These are phyloP conservation scores for Scrobipalpa costella DNA, from an alignment of 2,888 invertebrate genomes.

Conservation along the genomic window DNA sequence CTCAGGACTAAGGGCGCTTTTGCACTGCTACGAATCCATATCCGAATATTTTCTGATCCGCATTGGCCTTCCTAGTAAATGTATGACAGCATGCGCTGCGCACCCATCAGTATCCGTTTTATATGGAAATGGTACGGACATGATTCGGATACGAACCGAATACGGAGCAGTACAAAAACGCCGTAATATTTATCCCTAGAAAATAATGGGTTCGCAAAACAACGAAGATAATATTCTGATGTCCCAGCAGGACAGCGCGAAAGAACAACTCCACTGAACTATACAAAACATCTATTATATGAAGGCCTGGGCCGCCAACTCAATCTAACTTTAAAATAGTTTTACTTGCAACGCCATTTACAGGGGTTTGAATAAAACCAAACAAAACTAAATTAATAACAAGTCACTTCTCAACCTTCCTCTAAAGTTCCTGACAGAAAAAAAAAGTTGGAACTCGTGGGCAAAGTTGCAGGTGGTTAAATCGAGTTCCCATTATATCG, in stretches of 20 bases:
- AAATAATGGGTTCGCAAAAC: neutral
- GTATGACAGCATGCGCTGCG: too few species aligned
- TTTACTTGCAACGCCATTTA: constrained; percentile 43
- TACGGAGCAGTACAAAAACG: too few species aligned
- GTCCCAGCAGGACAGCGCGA: constrained; percentile 32
- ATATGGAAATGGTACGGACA: too few species aligned
- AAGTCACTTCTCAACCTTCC: constrained; percentile 7
- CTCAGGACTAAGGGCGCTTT: too few species aligned
- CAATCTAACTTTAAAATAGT: constrained; percentile 70
- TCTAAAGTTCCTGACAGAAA: neutral
- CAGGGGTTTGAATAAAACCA: constrained; percentile 42
- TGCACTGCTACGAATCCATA: too few species aligned
- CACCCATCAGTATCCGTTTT: too few species aligned
- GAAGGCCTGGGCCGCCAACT: constrained; percentile 50
- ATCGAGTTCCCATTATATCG: too few species aligned
- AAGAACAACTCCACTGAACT: constrained; percentile 23
- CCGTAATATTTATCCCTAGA: too few species aligned
- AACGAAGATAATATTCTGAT: constrained; percentile 25
- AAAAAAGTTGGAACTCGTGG: constrained; percentile 1
- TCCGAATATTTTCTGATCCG: too few species aligned
- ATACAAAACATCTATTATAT: constrained; percentile 38
- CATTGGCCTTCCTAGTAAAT: too few species aligned
- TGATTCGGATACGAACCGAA: too few species aligned
- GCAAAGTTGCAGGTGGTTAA: too few species aligned
- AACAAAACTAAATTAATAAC: constrained; percentile 18